These are phyloP conservation scores for Mesorhabditis belari DNA, from an alignment of 2,888 invertebrate species.

Conservation along the genomic window DNA sequence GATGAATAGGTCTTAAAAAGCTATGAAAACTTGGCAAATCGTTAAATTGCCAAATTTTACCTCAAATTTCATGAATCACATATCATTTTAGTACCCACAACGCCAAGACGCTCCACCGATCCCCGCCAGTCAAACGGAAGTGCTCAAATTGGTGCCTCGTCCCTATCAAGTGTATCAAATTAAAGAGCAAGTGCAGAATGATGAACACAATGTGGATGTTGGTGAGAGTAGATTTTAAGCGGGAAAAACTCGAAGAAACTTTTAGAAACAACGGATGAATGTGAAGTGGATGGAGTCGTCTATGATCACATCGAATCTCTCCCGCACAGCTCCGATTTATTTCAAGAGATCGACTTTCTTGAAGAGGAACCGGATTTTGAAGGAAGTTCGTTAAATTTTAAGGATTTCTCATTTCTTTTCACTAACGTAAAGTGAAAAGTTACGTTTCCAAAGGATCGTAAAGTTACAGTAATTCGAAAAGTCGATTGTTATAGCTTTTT, in stretches of 20 bases:
- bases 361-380: too few species aligned
- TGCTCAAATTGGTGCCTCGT: not conserved
- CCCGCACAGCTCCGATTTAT: too few species aligned
- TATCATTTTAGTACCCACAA: not conserved
- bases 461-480: too few species aligned
- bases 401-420: too few species aligned
- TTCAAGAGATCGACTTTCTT: too few species aligned
- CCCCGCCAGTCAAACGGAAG: not conserved
- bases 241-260: too few species aligned
- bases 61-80: not conserved
- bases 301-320: not conserved
- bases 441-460: too few species aligned
- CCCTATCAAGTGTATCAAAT: not conserved
- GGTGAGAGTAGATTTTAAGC: not conserved
- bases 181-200: too few species aligned
- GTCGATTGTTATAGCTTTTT: too few species aligned
- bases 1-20: not conserved
- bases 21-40: not conserved
- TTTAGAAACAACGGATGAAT: not conserved
- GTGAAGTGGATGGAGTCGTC: not conserved
- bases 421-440: too few species aligned
- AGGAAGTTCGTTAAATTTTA: too few species aligned
- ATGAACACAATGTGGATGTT: too few species aligned
- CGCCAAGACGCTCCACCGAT: not conserved
- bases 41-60: not conserved